Percentiles rank a stretch among this genome's conserved stretches.
Evolutionary conservation across 2,888 invertebrate species (phyloP).

Genomic region (Trissolcus brochymenae): DNA sequence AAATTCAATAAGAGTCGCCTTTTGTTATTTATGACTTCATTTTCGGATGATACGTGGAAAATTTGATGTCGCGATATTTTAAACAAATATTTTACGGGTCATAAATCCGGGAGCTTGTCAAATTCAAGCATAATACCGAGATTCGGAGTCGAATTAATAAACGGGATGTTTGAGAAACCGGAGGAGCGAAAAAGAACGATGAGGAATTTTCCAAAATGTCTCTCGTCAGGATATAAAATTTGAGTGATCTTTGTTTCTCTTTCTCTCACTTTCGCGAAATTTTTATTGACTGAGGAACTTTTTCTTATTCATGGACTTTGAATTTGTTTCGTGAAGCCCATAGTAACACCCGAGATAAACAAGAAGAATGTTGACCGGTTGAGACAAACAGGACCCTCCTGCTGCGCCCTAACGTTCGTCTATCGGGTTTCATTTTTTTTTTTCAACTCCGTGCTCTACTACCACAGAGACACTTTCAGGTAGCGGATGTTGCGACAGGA

Average conservation of each 20-base stretch:
- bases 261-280: not conserved
- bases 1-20: conserved; percentile 29
- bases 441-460: conserved; percentile 28
- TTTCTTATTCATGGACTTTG: not conserved
- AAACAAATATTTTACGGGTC: conserved; percentile 18
- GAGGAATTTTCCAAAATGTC: no score
- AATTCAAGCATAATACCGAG: no score
- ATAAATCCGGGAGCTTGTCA: not conserved
- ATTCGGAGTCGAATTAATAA: no score
- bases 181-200: no score
- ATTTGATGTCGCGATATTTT: conserved; percentile 4
- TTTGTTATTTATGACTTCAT: conserved; percentile 22
- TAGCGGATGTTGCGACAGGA: conserved; percentile 61
- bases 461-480: conserved; percentile 46
- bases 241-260: not conserved
- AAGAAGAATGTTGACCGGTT: conserved; percentile 63
- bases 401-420: conserved; percentile 50
- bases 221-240: no score
- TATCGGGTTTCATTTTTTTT: conserved; percentile 45
- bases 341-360: conserved; percentile 62
- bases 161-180: no score
- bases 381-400: conserved; percentile 33
- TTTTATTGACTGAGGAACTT: not conserved
- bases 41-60: conserved; percentile 10
- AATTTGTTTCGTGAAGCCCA: not conserved